Evolutionary conservation across 2,113 vertebrate genomes (phyloP).

Genomic region (Leucopternis melanops): DNA sequence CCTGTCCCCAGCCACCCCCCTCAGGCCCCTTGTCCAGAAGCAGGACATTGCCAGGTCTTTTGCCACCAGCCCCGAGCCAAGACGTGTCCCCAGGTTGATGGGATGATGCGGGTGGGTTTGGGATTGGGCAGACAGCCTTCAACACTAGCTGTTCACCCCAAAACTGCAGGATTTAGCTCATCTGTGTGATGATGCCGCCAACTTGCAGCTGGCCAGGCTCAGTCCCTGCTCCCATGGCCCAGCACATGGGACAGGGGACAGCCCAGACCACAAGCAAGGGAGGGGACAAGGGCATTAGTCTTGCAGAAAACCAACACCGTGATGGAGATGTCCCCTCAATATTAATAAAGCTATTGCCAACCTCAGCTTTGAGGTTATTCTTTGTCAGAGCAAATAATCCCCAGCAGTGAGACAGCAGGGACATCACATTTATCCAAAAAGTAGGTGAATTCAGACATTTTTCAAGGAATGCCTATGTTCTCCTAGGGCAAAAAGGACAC

Average conservation of each 20-base stretch:
- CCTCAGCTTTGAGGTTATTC: neutral
- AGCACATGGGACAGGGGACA: neutral
- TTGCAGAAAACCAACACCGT: neutral
- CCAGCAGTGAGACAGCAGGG: neutral
- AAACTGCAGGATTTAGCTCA: neutral
- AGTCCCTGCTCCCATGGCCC: neutral
- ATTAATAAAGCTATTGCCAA: neutral
- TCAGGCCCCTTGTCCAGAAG: neutral
- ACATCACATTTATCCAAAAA: neutral
- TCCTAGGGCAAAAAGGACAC: neutral
- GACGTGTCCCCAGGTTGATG: neutral
- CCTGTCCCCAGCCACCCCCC: neutral
- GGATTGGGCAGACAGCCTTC: neutral
- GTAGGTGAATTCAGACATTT: neutral
- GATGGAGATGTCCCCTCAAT: neutral
- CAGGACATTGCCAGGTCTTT: neutral
- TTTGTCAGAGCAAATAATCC: neutral
- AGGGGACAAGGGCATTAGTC: neutral
- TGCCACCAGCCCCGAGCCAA: neutral
- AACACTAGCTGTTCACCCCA: neutral
- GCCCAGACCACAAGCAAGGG: neutral
- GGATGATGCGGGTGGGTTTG: neutral
- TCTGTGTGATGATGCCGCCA: neutral
- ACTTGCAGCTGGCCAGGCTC: neutral
- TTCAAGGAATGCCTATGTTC: rapidly evolving